These are phyloP conservation scores for Gavialis gangeticus DNA, from an alignment of 2,113 vertebrate genomes.

Conservation along the genomic window DNA sequence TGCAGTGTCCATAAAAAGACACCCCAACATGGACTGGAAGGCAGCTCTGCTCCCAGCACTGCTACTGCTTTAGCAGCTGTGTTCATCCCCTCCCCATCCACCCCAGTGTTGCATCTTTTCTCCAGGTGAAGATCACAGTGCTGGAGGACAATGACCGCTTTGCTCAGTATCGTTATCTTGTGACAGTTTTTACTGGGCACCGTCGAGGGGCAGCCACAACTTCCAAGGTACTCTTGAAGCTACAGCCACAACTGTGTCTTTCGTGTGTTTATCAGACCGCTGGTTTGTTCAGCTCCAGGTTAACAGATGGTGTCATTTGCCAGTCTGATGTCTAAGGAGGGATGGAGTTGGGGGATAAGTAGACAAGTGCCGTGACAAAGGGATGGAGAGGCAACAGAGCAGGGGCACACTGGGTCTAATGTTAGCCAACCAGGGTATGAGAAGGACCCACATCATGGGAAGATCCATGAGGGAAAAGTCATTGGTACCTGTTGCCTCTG, in stretches of 20 bases:
- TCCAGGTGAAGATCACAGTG: conserved; percentile 90
- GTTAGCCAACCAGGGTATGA: not conserved
- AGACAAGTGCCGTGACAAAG: no score
- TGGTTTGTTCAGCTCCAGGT: not conserved
- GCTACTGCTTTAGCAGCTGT: not conserved
- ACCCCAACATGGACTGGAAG: not conserved
- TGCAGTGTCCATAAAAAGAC: not conserved
- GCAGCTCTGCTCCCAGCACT: not conserved
- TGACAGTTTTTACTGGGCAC: conserved; percentile 92
- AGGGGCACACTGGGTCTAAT: not conserved
- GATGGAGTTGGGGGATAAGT: no score
- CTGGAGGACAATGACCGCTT: conserved; percentile 93
- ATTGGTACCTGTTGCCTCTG: not conserved
- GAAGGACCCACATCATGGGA: not conserved
- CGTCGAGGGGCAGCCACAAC: conserved; percentile 90
- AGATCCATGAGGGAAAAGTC: not conserved
- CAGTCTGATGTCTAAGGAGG: not conserved
- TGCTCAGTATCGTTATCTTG: conserved; percentile 90
- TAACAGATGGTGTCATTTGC: not conserved
- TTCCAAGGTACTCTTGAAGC: conserved; percentile 83
- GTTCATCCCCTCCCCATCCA: not conserved
- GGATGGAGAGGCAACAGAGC: not conserved
- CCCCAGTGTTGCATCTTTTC: not conserved
- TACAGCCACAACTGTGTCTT: not conserved
- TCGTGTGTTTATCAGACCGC: not conserved